Base-by-base conservation (phyloP, 2,113 vertebrate species). In the Sander vitreus region DNA sequence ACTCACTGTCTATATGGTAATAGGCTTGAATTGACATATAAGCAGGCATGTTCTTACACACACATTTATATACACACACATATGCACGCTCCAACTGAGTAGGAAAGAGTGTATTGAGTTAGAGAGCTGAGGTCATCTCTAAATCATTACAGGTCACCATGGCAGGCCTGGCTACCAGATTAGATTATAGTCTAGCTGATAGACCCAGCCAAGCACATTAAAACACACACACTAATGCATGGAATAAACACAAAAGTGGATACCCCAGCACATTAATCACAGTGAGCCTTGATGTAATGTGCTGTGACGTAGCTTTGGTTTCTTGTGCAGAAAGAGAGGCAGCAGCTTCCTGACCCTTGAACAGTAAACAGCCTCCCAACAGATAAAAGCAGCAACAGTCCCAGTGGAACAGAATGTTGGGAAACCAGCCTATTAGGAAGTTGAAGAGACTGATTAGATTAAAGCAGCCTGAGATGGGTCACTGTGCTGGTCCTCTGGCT, bases 71-170 rank as follows among this genome's bases (percentile, higher is more conserved):
- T 39, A 71, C 30, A 73, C 30, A 73, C 75, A 86, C 60, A 83
- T 50, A 62, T 73, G 67, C 36, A 19, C 5, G 7, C 54, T 63
- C 47, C 69, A 78, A 62, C 79, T 81, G 79, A 85, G 80, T 66
- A 73, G 84, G 68, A 75, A 85, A 47, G 43, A 85, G 70, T 88
- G 73, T 88, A 93, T 93, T 92, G 85, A 92, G 87, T 89, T 89
- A 76, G 90, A 90, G 88, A 85, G 89, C 81, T 83, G 89, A 90
- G 93, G 91, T 93, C 93, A 93, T 87, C 76, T 90, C 68, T 91
- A 92, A 93, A 92, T 94, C 90, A 94, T 92, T 93, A 88, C 81
- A 93, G 91, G 93, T 93, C 93, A 89, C 85, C 59, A 63, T 81
- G 86, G 88, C 84, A 78, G 77, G 86, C 86, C 84, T 85, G 76